A percentile compares a stretch with the other conserved stretches of the same genome.
phyloP scores from a whole-genome alignment of 2,797 vertebrate genomes.

The Anniella stebbinsi region DNA sequence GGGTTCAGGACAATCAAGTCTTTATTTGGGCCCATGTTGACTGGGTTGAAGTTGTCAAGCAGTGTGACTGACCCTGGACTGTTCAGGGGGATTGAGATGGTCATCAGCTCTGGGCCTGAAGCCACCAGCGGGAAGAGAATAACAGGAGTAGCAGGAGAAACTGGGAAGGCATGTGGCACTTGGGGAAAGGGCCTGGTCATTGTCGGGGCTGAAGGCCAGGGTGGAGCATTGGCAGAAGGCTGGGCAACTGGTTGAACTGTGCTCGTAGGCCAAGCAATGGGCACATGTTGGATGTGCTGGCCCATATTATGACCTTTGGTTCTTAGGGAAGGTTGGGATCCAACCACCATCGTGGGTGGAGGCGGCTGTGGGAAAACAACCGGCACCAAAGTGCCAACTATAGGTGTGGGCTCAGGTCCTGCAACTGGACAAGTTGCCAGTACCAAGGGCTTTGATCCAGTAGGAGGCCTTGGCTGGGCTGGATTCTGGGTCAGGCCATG shows the following conservation, averaged over 20 bases:
- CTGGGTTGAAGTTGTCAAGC: neutral
- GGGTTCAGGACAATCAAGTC: neutral
- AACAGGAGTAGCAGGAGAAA: neutral
- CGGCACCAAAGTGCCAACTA: neutral
- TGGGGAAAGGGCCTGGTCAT: neutral
- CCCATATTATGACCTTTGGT: neutral
- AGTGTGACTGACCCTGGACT: rapidly evolving
- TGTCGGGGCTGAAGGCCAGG: too few relatives aligned
- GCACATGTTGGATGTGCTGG: neutral
- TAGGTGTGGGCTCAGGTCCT: neutral
- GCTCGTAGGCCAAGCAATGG: neutral
- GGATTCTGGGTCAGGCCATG: too few relatives aligned
- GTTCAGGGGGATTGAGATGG: too few relatives aligned
- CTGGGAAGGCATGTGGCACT: too few relatives aligned
- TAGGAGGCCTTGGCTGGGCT: too few relatives aligned
- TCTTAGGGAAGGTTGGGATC: neutral
- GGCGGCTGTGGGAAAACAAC: neutral
- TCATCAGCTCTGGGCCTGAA: too few relatives aligned
- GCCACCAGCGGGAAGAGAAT: too few relatives aligned
- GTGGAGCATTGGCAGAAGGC: neutral
- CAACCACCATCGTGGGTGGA: neutral
- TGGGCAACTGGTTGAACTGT: neutral
- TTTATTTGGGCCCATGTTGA: neutral
- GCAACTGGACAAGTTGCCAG: neutral
- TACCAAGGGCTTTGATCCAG: neutral